These are phyloP conservation scores for Poeciliopsis retropinna DNA, from an alignment of 2,113 vertebrate species.

Conservation along the genomic window DNA sequence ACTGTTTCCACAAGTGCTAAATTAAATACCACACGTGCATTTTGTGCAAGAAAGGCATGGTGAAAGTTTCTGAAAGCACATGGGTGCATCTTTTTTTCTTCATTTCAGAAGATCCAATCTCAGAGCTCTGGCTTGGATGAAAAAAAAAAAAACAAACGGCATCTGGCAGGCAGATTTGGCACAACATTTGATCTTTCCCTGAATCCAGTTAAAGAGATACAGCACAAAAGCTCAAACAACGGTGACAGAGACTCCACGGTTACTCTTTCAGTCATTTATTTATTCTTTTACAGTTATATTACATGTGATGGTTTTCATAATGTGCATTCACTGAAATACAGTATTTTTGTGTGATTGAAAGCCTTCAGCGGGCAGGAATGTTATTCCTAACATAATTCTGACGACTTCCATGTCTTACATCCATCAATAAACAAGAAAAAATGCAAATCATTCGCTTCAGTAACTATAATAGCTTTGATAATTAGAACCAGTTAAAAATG, in stretches of 20 bases:
- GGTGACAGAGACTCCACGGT: not conserved
- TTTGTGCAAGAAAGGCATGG: not conserved
- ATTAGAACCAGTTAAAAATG: not conserved
- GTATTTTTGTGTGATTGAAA: not conserved
- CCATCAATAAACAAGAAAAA: slow-evolving; percentile 4
- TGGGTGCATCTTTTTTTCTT: not conserved
- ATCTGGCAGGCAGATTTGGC: slow-evolving; percentile 62
- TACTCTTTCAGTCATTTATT: slow-evolving; percentile 30
- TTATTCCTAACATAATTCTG: not conserved
- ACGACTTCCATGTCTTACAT: not conserved
- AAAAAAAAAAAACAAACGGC: slow-evolving; percentile 34
- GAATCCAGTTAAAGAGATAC: slow-evolving; percentile 9
- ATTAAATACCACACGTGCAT: slow-evolving; percentile 1
- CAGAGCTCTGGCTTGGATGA: slow-evolving; percentile 35
- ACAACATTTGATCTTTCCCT: slow-evolving; percentile 25
- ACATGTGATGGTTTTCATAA: slow-evolving; percentile 13
- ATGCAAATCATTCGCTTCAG: slow-evolving; percentile 29
- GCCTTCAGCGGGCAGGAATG: not conserved
- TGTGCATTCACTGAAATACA: slow-evolving; percentile 1
- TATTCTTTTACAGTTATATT: slow-evolving; percentile 31
- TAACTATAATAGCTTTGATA: slow-evolving; percentile 17
- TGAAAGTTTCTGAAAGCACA: slow-evolving; percentile 3
- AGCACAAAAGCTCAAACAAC: slow-evolving; percentile 16
- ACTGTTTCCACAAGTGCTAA: not conserved
- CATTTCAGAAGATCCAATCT: slow-evolving; percentile 5